Evolutionary conservation across 2,797 vertebrate genomes (phyloP).

Genomic region (Dromococcyx pavoninus): DNA sequence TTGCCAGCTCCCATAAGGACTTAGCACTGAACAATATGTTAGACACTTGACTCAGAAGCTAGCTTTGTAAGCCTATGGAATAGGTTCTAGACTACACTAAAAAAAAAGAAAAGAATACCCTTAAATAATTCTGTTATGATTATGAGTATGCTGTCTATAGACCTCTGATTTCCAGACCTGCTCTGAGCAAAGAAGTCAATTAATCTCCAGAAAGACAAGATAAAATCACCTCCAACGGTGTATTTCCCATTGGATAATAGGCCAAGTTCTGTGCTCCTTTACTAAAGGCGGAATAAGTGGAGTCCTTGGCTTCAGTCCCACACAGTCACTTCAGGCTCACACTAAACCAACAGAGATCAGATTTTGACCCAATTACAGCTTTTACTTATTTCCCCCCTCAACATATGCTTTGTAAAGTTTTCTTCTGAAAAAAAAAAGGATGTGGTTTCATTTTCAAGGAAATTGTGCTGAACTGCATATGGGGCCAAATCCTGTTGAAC

Average conservation of each 20-base stretch:
- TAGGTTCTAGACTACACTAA: slow-evolving; percentile 63
- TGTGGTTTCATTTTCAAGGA: not conserved
- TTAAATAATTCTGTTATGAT: slow-evolving; percentile 75
- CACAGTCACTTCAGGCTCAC: not conserved
- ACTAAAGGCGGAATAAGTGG: not conserved
- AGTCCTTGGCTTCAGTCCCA: not conserved
- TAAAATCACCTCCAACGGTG: slow-evolving; percentile 34
- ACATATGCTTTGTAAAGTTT: not conserved
- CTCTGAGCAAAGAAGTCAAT: slow-evolving; percentile 63
- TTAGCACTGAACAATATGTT: slow-evolving; percentile 44
- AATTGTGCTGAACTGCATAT: not conserved
- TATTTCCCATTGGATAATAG: not conserved
- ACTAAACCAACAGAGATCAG: not conserved
- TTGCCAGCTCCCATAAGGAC: slow-evolving; percentile 23
- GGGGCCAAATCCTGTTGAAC: not conserved
- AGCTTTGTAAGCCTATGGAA: slow-evolving; percentile 78
- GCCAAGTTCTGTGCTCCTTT: not conserved
- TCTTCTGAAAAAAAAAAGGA: not conserved
- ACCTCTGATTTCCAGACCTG: slow-evolving; percentile 59
- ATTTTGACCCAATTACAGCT: not conserved
- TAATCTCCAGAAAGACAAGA: slow-evolving; percentile 48
- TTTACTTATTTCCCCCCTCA: not conserved
- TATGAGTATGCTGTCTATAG: slow-evolving; percentile 51
- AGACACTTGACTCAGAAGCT: slow-evolving; percentile 56
- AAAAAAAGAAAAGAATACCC: slow-evolving; percentile 66